Percentiles rank a stretch among this genome's conserved stretches.
Evolutionary conservation across 1,140 invertebrate species (phyloP).

Genomic region (Heliconius melpomene): DNA sequence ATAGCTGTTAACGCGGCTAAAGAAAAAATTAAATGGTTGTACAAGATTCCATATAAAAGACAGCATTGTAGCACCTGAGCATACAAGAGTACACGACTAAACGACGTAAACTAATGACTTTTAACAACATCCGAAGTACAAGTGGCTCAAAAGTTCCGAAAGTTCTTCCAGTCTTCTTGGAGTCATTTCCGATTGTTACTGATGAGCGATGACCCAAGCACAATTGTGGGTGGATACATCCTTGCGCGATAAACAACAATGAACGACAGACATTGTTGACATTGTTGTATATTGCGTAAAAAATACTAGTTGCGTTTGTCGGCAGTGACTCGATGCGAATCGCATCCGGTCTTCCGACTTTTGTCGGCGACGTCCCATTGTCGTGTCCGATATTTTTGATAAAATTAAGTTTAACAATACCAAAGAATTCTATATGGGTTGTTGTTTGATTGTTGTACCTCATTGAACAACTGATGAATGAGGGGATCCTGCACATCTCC

Average conservation of each 20-base stretch:
- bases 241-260: constrained; percentile 60
- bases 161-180: constrained; percentile 62
- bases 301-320: constrained; percentile 63
- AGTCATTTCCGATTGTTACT: constrained; percentile 76
- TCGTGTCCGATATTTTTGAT: constrained; percentile 76
- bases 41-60: constrained; percentile 27
- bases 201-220: constrained; percentile 69
- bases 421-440: constrained; percentile 61
- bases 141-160: constrained; percentile 74
- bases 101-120: constrained; percentile 45
- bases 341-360: constrained; percentile 79
- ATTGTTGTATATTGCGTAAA: constrained; percentile 69
- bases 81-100: constrained; percentile 42
- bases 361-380: constrained; percentile 69
- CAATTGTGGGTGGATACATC: constrained; percentile 79
- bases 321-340: constrained; percentile 74
- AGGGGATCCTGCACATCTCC: constrained; percentile 51
- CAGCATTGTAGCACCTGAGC: constrained; percentile 60
- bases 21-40: constrained; percentile 3
- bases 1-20: not conserved
- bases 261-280: constrained; percentile 54
- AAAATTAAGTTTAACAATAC: constrained; percentile 77
- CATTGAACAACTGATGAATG: constrained; percentile 77
- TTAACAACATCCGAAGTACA: constrained; percentile 49
- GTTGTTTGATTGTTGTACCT: constrained; percentile 76